Conservation (phyloP, 2,797 vertebrate genomes). For the Gymnoscopelus braueri region DNA sequence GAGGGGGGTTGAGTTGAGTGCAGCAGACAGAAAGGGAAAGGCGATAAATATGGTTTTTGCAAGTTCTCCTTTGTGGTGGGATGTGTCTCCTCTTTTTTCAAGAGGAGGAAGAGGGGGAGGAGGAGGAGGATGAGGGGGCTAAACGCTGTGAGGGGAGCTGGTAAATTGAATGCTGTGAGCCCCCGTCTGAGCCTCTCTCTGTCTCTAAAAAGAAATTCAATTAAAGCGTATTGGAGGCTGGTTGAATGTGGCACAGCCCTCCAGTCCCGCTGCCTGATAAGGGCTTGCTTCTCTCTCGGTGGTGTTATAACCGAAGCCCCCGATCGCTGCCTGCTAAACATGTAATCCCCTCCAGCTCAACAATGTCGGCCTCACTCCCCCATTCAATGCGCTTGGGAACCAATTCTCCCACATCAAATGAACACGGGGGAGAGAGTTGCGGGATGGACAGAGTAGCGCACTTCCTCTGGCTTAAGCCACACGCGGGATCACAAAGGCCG, state of each 20-base stretch:
- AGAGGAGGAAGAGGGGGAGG: slow-evolving; percentile 53
- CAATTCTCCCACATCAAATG: slow-evolving; percentile 98
- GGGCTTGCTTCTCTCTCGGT: slow-evolving; percentile 81
- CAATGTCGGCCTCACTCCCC: slow-evolving; percentile 92
- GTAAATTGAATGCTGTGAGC: slow-evolving; percentile 96
- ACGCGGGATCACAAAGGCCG: slow-evolving; percentile 75
- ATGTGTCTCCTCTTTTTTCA: slow-evolving; percentile 82
- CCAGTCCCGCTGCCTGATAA: slow-evolving; percentile 91
- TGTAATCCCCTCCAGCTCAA: slow-evolving; percentile 95
- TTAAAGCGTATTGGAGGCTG: slow-evolving; percentile 99
- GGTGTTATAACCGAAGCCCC: slow-evolving; percentile 90
- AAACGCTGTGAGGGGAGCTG: slow-evolving; percentile 87
- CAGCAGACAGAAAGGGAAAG: slow-evolving; percentile 61
- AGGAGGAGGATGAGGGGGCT: slow-evolving; percentile 85
- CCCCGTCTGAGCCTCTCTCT: slow-evolving; percentile 93
- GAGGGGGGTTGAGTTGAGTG: slow-evolving; percentile 14
- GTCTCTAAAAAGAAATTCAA: slow-evolving; percentile 98
- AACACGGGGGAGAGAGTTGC: slow-evolving; percentile 86
- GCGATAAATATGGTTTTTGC: slow-evolving; percentile 90
- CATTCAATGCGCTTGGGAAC: slow-evolving; percentile 95
- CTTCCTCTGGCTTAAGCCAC: slow-evolving; percentile 94
- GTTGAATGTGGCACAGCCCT: slow-evolving; percentile 95
- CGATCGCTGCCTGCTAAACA: slow-evolving; percentile 94
- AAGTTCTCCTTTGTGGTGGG: slow-evolving; percentile 89
- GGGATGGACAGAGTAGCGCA: slow-evolving; percentile 82